Base-by-base conservation (phyloP, 2,888 invertebrate genomes). In the Hyposoter didymator region DNA sequence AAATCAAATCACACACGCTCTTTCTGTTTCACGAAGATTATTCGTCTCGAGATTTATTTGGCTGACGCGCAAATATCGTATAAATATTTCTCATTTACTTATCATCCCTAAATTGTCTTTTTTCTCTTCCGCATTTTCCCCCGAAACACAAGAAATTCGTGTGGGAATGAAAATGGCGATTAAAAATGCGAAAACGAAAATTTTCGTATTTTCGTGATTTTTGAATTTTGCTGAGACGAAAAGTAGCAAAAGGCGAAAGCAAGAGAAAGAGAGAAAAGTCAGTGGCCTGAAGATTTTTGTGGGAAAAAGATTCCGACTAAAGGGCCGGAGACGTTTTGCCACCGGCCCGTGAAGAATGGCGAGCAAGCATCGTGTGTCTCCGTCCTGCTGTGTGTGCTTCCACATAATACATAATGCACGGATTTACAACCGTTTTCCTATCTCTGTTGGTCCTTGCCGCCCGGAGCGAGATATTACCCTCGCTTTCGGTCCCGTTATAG, bases 331-430 rank as follows among this genome's bases (percentile, higher is more conserved):
- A 74, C 45, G 67, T 59, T 79, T 75, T 78, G 78, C 78, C 69
- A 59, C 80, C 47, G 72, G 55, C 55, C 45, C 78, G 70, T 81
- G 83, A 86, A 80, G 85, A 84, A 84, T 85, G 62, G 76, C 66
- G 43, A 80, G 66, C 78, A 78, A 59, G 22, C 67, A 45, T 19
- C 19, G 32, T 22, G 47, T 90, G 87, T 87, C 89, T 84, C 90
- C 88, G 87, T 8, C 74, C 89, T 74, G 28, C 4, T 32, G 35
- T 79, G 66, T 59, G 55, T 47, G 55, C 28, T 75, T 69, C 35
- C 59, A 59, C 28, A 69, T 35, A 74, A 81, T 91, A 90, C 89
- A 91, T 91, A 91, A 91, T 91, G 89, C 89, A 90, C 90, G 89
- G 89, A 91, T 91, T 91, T 91, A 90, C 91, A 91, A 90, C 90